A percentile compares a stretch with the other conserved stretches of the same genome.
Evolutionary conservation across 2,888 invertebrate genomes (phyloP).

Genomic region (Stenolophus ochropezus): DNA sequence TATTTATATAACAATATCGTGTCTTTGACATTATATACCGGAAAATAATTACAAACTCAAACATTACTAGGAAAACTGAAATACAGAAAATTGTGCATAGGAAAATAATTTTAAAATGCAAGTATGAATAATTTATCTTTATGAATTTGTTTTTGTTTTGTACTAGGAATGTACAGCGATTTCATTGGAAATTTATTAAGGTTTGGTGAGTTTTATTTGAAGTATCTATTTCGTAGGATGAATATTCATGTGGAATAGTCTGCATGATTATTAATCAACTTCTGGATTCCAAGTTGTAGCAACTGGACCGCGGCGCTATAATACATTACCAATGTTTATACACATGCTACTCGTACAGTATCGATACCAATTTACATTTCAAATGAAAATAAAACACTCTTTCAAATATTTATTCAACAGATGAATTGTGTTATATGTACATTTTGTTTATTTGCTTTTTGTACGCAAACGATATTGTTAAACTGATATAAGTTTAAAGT

Average conservation of each 20-base stretch:
- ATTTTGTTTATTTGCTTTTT: neutral
- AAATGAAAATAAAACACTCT: conserved; percentile 24
- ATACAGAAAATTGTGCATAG: no score
- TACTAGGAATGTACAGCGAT: no score
- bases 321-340: neutral
- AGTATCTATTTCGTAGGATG: neutral
- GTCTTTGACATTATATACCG: no score
- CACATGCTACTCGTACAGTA: neutral
- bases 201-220: neutral
- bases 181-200: neutral
- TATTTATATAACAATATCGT: no score
- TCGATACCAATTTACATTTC: conserved; percentile 16
- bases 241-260: neutral
- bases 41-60: no score
- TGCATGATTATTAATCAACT: neutral
- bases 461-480: neutral
- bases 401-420: conserved; percentile 29
- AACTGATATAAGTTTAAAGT: no score
- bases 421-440: neutral
- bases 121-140: neutral
- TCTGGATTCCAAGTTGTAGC: neutral
- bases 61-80: no score
- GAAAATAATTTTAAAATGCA: neutral
- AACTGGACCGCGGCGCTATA: neutral
- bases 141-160: neutral